phyloP scores from a whole-genome alignment of 1,140 invertebrate genomes.

The Helicoverpa zea region DNA sequence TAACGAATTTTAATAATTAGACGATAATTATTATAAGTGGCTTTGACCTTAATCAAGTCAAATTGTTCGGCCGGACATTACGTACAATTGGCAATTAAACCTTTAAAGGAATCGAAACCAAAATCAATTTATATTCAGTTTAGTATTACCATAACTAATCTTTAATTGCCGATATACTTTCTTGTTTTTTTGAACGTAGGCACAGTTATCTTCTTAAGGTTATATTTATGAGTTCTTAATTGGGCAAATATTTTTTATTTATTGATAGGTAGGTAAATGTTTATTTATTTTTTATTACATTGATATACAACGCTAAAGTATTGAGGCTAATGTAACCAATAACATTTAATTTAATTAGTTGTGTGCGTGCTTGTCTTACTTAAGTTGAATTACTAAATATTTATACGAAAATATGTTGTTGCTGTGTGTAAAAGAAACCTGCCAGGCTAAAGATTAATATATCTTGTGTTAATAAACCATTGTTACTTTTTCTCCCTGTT shows the following conservation, averaged over 20 bases:
- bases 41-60: constrained; percentile 56
- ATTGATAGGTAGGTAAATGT: neutral
- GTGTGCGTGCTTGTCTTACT: neutral
- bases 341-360: constrained; percentile 17
- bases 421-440: constrained; percentile 9
- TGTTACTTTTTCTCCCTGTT: neutral
- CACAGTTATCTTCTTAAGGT: constrained; percentile 17
- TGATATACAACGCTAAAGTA: constrained; percentile 27
- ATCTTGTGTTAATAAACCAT: neutral
- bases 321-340: constrained; percentile 35
- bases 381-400: constrained; percentile 17
- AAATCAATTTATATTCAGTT: constrained; percentile 52
- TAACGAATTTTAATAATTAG: constrained; percentile 43
- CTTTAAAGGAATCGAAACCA: constrained; percentile 34
- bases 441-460: constrained; percentile 7
- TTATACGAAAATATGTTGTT: constrained; percentile 18
- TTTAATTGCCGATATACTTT: constrained; percentile 52
- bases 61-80: constrained; percentile 45
- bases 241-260: constrained; percentile 5
- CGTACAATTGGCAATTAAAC: constrained; percentile 44
- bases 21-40: constrained; percentile 43
- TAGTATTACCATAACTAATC: constrained; percentile 55
- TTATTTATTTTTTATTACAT: constrained; percentile 10
- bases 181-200: constrained; percentile 20
- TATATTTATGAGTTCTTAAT: constrained; percentile 13